A percentile compares a stretch with the other conserved stretches of the same genome.
phyloP scores from a whole-genome alignment of 1,140 invertebrate genomes.

The Drosophila nikananu region DNA sequence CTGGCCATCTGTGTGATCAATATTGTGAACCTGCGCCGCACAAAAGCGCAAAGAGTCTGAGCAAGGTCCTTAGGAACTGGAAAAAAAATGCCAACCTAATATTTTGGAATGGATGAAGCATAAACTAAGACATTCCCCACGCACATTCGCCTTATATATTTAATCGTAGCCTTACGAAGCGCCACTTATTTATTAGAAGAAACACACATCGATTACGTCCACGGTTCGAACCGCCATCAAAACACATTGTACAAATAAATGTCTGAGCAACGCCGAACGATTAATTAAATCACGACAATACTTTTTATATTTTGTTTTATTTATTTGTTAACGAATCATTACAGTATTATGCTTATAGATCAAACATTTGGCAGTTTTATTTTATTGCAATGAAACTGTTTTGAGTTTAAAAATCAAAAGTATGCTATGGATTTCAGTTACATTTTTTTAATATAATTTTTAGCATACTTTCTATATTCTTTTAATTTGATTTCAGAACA shows the following conservation, averaged over 20 bases:
- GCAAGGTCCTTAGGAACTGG: not conserved
- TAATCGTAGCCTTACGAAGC: slow-evolving; percentile 44
- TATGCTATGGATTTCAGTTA: too few relatives aligned
- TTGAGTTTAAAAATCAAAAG: too few relatives aligned
- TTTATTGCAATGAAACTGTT: too few relatives aligned
- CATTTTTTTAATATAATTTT: too few relatives aligned
- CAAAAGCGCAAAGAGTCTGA: slow-evolving; percentile 65
- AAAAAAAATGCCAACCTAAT: not conserved
- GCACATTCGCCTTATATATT: slow-evolving; percentile 50
- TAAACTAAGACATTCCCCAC: slow-evolving; percentile 5
- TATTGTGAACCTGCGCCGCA: slow-evolving; percentile 86
- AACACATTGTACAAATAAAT: slow-evolving; percentile 74
- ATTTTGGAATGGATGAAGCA: slow-evolving; percentile 13
- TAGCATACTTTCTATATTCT: too few relatives aligned
- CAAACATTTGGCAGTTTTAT: too few relatives aligned
- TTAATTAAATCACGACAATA: slow-evolving; percentile 17
- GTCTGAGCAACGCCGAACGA: slow-evolving; percentile 58
- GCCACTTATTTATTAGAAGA: slow-evolving; percentile 69
- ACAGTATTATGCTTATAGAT: not conserved
- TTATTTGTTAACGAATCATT: not conserved
- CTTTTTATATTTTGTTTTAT: not conserved
- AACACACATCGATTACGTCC: slow-evolving; percentile 46
- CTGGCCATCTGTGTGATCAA: slow-evolving; percentile 86
- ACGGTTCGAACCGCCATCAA: slow-evolving; percentile 49
- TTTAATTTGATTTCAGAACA: too few relatives aligned